Conservation (phyloP, 2,113 vertebrate species). For the Apodemus speciosus region DNA sequence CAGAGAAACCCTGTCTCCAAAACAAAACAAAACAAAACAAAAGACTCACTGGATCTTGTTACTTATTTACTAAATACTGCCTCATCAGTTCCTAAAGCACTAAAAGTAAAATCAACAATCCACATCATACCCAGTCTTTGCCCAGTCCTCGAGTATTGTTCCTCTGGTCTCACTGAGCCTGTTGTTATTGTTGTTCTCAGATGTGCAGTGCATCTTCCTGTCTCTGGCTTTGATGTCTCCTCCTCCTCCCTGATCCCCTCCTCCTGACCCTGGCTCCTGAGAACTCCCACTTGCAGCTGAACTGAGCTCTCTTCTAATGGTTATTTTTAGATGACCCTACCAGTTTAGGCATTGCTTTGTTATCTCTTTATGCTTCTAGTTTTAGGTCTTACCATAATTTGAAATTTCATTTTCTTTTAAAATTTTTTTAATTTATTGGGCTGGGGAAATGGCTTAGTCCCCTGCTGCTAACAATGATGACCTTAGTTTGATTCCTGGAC, state of each 20-base stretch:
- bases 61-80: neutral
- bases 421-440: neutral
- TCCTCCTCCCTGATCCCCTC: neutral
- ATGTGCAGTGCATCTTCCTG: neutral
- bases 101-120: neutral
- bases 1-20: no score
- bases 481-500: neutral
- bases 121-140: neutral
- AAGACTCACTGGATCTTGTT: neutral
- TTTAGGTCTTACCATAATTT: neutral
- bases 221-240: neutral
- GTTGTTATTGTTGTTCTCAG: neutral
- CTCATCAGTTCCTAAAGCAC: neutral
- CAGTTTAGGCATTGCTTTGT: neutral
- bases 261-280: neutral
- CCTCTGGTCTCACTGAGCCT: neutral
- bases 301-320: neutral
- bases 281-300: neutral
- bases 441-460: neutral
- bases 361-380: neutral
- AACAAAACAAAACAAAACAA: neutral
- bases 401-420: neutral
- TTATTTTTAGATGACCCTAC: neutral
- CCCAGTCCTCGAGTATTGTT: neutral
- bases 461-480: neutral